Percentiles rank a stretch among this genome's conserved stretches.
phyloP scores from a whole-genome alignment of 2,888 invertebrate genomes.

The Itoplectis maculator region DNA sequence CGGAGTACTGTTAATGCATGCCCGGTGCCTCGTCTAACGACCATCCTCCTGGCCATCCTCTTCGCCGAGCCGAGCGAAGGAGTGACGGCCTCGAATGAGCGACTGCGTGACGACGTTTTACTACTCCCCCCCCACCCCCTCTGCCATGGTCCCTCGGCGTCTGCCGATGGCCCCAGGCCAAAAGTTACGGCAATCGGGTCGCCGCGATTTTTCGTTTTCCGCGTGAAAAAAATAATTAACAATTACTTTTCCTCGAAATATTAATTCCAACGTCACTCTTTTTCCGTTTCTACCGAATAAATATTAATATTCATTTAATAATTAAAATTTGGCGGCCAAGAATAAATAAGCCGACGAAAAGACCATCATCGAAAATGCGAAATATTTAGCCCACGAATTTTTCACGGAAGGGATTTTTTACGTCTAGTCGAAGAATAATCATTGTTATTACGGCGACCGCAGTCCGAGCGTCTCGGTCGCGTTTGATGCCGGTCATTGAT shows the following conservation, averaged over 20 bases:
- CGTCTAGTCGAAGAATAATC: background rate
- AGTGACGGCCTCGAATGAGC: constrained; percentile 74
- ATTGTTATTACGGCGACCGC: background rate
- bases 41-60: constrained; percentile 75
- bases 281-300: too few relatives aligned
- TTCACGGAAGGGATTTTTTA: background rate
- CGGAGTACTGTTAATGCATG: constrained; percentile 84
- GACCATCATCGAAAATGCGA: too few relatives aligned
- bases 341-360: too few relatives aligned
- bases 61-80: constrained; percentile 48
- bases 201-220: background rate
- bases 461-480: background rate
- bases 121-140: background rate
- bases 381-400: too few relatives aligned
- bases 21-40: constrained; percentile 83
- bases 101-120: constrained; percentile 60
- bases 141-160: constrained; percentile 25
- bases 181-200: constrained; percentile 30
- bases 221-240: background rate
- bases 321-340: too few relatives aligned
- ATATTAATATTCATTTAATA: too few relatives aligned
- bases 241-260: background rate
- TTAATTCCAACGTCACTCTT: background rate
- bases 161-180: constrained; percentile 41
- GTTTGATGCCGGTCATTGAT: constrained; percentile 32